Conservation (phyloP, 2,797 vertebrate genomes). For the Notoglanidium macrostoma region DNA sequence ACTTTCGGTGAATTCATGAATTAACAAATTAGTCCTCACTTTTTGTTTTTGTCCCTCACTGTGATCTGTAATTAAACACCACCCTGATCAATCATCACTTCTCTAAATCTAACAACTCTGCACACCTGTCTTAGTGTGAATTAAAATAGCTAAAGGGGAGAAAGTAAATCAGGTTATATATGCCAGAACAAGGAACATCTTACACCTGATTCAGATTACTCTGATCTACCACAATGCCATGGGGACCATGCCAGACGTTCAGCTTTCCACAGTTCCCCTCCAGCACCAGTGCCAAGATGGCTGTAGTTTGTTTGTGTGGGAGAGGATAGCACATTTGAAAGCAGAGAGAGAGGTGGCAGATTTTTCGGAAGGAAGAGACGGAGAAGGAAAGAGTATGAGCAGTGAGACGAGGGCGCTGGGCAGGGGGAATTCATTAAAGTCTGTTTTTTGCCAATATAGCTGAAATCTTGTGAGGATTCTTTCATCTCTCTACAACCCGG, state of each 20-base stretch:
- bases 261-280: conserved; percentile 37
- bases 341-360: conserved; percentile 21
- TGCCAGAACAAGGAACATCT: neutral
- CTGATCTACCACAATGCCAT: conserved; percentile 48
- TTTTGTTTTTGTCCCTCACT: neutral
- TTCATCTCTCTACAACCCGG: conserved; percentile 62
- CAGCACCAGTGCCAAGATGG: conserved; percentile 40
- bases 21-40: neutral
- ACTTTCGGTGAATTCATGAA: neutral
- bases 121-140: neutral
- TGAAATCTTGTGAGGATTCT: conserved; percentile 65
- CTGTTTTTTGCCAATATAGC: conserved; percentile 70
- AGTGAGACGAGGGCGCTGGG: conserved; percentile 64
- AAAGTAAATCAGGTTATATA: neutral
- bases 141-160: neutral
- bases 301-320: conserved; percentile 54
- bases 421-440: conserved; percentile 77
- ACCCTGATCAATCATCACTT: neutral
- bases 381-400: conserved; percentile 51
- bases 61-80: neutral
- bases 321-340: conserved; percentile 39
- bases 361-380: conserved; percentile 2
- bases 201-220: conserved; percentile 22
- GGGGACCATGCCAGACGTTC: conserved; percentile 22
- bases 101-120: neutral